phyloP scores from a whole-genome alignment of 2,113 vertebrate genomes.

The Rhadina sibilatrix region DNA sequence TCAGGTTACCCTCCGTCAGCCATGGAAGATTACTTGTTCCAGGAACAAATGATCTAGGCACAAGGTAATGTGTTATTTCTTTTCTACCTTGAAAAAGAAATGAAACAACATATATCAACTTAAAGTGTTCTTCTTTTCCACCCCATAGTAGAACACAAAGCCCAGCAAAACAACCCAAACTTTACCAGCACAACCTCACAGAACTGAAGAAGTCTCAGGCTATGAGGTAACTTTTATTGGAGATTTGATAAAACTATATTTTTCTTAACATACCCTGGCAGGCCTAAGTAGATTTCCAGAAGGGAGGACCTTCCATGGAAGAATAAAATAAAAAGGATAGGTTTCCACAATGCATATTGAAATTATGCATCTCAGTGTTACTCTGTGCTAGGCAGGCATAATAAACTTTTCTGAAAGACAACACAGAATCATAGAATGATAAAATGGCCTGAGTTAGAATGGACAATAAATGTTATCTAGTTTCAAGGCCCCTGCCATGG shows the following conservation, averaged over 20 bases:
- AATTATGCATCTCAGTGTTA: neutral
- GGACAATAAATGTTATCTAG: neutral
- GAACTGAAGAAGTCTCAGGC: neutral
- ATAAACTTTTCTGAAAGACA: neutral
- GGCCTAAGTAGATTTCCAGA: neutral
- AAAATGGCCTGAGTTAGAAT: neutral
- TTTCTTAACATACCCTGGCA: neutral
- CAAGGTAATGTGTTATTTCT: neutral
- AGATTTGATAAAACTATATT: neutral
- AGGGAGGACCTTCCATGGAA: neutral
- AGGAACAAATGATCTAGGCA: neutral
- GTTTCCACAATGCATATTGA: neutral
- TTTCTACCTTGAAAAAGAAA: neutral
- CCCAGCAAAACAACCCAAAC: neutral
- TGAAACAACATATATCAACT: neutral
- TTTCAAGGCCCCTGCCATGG: neutral
- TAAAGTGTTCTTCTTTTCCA: neutral
- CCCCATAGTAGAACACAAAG: neutral
- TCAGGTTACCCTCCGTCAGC: neutral
- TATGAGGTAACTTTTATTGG: neutral
- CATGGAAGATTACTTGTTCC: neutral
- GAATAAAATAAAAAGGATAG: neutral
- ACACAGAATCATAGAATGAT: neutral
- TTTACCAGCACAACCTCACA: neutral
- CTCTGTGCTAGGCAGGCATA: neutral